These are phyloP conservation scores for Eudemis profundana DNA, from an alignment of 2,888 invertebrate genomes.

Conservation along the genomic window DNA sequence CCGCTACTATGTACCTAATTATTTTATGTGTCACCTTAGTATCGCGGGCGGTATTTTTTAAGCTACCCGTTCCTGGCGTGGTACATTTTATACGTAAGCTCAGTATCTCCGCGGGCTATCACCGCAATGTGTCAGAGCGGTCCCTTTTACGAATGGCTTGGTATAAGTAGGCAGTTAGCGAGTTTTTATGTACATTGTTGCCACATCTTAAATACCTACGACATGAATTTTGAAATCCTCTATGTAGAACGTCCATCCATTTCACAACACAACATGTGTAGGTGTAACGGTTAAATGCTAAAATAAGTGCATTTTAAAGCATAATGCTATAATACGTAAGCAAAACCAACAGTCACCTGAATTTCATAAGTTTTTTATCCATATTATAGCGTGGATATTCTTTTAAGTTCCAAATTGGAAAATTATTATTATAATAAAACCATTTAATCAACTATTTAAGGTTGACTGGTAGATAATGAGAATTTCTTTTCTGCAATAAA, in stretches of 20 bases:
- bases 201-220: background rate
- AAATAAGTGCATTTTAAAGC: background rate
- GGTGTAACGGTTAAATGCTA: too few species aligned
- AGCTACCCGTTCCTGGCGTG: conserved; percentile 60
- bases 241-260: background rate
- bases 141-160: conserved; percentile 69
- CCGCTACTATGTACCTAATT: conserved; percentile 55
- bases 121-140: conserved; percentile 67
- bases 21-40: conserved; percentile 65
- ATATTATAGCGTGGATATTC: too few species aligned
- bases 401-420: too few species aligned
- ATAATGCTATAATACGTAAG: too few species aligned
- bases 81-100: conserved; percentile 42
- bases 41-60: conserved; percentile 63
- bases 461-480: too few species aligned
- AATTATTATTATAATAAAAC: too few species aligned
- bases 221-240: background rate
- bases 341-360: too few species aligned
- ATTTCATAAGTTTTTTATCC: too few species aligned
- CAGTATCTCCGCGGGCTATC: conserved; percentile 64
- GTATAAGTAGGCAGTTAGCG: conserved; percentile 60
- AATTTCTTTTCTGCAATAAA: too few species aligned
- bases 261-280: background rate
- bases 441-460: too few species aligned
- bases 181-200: conserved; percentile 41